Conservation (phyloP, 1,140 invertebrate species). For the Rhagoletis zephyria region DNA sequence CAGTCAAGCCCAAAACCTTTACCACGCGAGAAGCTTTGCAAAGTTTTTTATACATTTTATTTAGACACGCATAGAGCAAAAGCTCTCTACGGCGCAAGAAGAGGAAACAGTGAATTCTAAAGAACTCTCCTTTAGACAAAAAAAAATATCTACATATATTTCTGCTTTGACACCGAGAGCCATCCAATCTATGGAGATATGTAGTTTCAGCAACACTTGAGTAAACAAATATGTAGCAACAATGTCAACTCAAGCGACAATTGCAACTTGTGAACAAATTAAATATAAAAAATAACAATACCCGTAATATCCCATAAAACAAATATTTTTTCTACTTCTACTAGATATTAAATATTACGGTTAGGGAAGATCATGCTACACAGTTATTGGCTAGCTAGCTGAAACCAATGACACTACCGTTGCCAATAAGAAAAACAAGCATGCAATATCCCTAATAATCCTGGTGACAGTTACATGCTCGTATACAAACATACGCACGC, state of each 20-base stretch:
- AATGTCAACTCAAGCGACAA: neutral
- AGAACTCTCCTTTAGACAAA: too few relatives aligned
- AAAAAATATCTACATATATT: neutral
- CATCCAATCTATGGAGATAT: neutral
- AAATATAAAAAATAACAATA: conserved; percentile 1
- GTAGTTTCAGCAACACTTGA: neutral
- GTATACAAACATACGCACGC: neutral
- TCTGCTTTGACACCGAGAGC: neutral
- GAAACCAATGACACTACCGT: neutral
- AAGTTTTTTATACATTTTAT: too few relatives aligned
- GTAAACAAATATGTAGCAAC: neutral
- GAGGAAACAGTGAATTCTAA: too few relatives aligned
- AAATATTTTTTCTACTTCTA: neutral
- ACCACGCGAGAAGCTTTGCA: too few relatives aligned
- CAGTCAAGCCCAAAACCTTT: too few relatives aligned
- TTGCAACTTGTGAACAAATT: neutral
- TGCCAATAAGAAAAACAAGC: conserved; percentile 43
- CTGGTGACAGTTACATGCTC: conserved; percentile 19
- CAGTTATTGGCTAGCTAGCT: neutral
- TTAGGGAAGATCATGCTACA: neutral
- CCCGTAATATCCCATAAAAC: conserved; percentile 4
- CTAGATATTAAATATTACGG: neutral
- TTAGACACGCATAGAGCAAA: too few relatives aligned
- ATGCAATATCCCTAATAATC: conserved; percentile 40
- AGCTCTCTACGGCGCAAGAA: too few relatives aligned